A percentile compares a stretch with the other conserved stretches of the same genome.
Conservation (phyloP, 2,797 vertebrate genomes). For the Acropternis orthonyx region DNA sequence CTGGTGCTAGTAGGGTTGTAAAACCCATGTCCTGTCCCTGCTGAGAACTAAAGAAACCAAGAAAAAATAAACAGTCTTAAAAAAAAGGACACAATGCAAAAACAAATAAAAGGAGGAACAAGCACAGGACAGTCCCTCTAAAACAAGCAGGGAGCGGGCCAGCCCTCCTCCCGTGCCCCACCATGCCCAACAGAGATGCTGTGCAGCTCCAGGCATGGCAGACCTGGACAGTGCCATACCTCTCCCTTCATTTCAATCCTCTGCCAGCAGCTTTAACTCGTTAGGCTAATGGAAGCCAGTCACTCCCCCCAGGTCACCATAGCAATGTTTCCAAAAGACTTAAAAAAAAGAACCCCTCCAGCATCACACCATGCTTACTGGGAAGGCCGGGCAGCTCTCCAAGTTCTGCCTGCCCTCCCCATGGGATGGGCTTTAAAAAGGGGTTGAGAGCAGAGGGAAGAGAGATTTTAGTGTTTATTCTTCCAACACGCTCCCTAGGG, state of each 20-base stretch:
- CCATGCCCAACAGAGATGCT: not conserved
- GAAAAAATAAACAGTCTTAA: not conserved
- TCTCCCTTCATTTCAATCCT: not conserved
- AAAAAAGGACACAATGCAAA: not conserved
- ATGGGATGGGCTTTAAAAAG: not conserved
- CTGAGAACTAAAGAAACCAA: not conserved
- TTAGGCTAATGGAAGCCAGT: slow-evolving; percentile 32
- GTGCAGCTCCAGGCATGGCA: not conserved
- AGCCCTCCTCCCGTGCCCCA: not conserved
- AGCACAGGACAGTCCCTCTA: not conserved
- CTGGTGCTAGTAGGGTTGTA: not conserved
- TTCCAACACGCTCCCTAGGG: accelerated
- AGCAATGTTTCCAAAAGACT: slow-evolving; percentile 19
- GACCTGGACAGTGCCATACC: not conserved
- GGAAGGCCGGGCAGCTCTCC: not conserved
- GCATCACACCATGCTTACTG: not conserved
- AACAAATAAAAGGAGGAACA: slow-evolving; percentile 22
- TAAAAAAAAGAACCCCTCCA: not conserved
- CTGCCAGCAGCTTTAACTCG: slow-evolving; percentile 6
- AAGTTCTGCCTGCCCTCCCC: not conserved
- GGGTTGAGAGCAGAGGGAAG: not conserved
- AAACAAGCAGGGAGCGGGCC: not conserved
- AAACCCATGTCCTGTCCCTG: slow-evolving; percentile 1
- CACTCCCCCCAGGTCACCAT: not conserved
- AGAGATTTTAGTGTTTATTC: not conserved